Evolutionary conservation across 2,888 invertebrate species (phyloP), one percentile per base, ranked within the genome.

Genomic region (Acrobasis consociella): DNA sequence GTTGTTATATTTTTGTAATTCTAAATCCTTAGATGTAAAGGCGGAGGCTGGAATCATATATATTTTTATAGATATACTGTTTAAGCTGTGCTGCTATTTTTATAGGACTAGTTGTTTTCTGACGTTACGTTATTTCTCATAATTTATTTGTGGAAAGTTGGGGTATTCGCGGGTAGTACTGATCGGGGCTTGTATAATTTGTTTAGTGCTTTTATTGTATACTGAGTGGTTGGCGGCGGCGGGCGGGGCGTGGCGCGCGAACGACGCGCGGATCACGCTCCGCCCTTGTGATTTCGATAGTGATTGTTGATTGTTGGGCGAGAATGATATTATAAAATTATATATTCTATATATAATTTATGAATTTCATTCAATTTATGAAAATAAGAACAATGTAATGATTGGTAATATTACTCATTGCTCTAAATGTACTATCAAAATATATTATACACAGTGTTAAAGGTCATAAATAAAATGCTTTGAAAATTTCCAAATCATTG

Each of bases 361-460:
- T 89, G 83, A 77, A 88, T 85, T 90, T 91, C 89, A 89, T 91
- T 91, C 88, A 81, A 89, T 88, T 86, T 91, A 89, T 88, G 86
- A 81, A 82, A 82, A 81, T 91, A 91, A 88, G 87, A 90, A 93
- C 91, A 90, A 91, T 92, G 91, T 93, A 93, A 90, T 91, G 86
- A 91, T 93, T 90, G 92, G 91, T 91, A 91, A 93, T 91, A 92
- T 93, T 92, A 93, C 91, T 93, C 87, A 93, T 91, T 92, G 93
- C 93, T 92, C 91, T 93, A 91, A 93, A 93, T 93, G 93, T 93
- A 93, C 89, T 93, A 93, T 92, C 92, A 91, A 92, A 92, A 91
- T 93, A 93, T 92, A 92, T 91, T 91, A 92, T 92, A 92, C 92
- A 92, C 92, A 88, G 92, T 92, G 92, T 92, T 92, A 92, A 92